Evolutionary conservation across 2,888 invertebrate species (phyloP), one percentile per base, ranked within the genome.

Genomic region (Zootermopsis nevadensis): DNA sequence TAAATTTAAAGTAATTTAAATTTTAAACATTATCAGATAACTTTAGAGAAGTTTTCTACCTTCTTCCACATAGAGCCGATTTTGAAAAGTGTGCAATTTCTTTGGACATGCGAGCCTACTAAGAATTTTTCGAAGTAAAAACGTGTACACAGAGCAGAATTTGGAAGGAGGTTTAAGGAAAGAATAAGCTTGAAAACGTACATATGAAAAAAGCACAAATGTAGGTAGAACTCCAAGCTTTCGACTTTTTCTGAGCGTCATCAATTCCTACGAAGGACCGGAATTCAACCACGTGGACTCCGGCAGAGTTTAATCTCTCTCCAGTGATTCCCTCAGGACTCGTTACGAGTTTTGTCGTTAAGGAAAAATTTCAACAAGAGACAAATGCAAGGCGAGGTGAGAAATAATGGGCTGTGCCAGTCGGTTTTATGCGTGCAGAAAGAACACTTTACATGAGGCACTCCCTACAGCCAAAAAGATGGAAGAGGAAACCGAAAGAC

Each of bases 261-360:
- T 82, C 55, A 31, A 82, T 82, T 82, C 53, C 82, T 60, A 8
- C 22, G 55, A 24, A 30, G 69, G 55, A 22, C 42, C 42, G 53
- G 12, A n/a, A 76, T 42, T 42, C 42, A 48, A 76, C 38, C 10
- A 38, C 4, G 60, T 27, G n/a, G 60, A 27, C 8, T 38, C 74
- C 53, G 10, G 53, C 22, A 77, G 60, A 79, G 74, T 76, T 84
- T 84, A 84, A 82, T 82, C 84, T 82, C 76, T 80, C 80, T 80
- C 80, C 79, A 82, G 82, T 84, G 82, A 82, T 82, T 80, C 84
- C 84, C 82, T 35, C 77, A 74, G 82, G 84, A 80, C 80, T 84
- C 84, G 84, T 84, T 84, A 72, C 80, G 80, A 72, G 82, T 80
- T 74, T 79, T 84, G 84, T 84, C 84, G 82, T 79, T 72, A 66